phyloP scores from a whole-genome alignment of 2,888 invertebrate genomes.

The Agonopterix subpropinquella region DNA sequence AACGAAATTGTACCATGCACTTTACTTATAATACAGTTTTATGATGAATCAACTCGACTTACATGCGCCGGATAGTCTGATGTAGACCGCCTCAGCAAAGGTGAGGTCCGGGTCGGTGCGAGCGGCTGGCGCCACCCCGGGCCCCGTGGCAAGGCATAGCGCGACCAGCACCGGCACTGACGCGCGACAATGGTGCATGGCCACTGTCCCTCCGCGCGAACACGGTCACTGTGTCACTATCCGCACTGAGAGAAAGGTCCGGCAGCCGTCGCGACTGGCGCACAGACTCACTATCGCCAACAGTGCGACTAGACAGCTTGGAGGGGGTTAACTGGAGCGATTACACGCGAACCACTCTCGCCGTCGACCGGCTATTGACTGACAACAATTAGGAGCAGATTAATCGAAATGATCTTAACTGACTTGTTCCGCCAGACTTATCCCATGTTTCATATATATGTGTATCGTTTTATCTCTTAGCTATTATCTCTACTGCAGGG shows the following conservation, averaged over 20 bases:
- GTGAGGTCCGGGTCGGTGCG: conserved; percentile 34
- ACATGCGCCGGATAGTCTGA: conserved; percentile 63
- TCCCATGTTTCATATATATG: too few species aligned
- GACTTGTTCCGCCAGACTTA: too few species aligned
- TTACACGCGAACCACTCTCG: conserved; percentile 16
- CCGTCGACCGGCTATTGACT: conserved; percentile 32
- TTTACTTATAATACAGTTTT: neutral
- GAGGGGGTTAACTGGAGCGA: conserved; percentile 60
- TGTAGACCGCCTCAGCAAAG: conserved; percentile 60
- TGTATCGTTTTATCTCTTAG: neutral
- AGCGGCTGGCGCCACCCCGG: conserved; percentile 14
- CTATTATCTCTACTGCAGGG: neutral
- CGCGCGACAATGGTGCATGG: conserved; percentile 48
- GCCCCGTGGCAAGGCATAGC: conserved; percentile 22
- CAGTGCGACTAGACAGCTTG: conserved; percentile 25
- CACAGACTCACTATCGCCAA: conserved; percentile 22
- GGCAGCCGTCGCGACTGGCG: conserved; percentile 18
- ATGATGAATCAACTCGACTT: conserved; percentile 31
- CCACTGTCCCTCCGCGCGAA: conserved; percentile 47
- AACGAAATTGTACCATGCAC: neutral
- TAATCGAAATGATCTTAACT: neutral
- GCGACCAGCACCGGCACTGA: conserved; percentile 34
- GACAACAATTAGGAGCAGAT: conserved; percentile 1
- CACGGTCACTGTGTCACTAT: conserved; percentile 70
- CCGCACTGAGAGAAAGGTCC: conserved; percentile 61